phyloP scores from a whole-genome alignment of 2,888 invertebrate genomes.

The Criorhina ranunculi region DNA sequence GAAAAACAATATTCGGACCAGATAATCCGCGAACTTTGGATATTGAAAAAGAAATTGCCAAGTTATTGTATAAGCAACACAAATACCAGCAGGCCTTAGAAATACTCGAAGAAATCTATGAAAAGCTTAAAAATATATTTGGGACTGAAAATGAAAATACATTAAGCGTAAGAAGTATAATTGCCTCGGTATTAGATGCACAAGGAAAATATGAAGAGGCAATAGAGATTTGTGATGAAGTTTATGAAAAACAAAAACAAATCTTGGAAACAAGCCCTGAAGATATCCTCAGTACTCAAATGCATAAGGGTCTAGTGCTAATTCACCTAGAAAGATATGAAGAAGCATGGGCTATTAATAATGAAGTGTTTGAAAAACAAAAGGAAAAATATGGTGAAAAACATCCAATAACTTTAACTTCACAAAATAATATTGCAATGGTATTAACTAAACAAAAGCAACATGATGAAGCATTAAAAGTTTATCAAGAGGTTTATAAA shows the following conservation, averaged over 20 bases:
- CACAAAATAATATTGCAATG: constrained; percentile 31
- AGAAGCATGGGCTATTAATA: constrained; percentile 25
- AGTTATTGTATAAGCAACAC: neutral
- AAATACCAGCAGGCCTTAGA: neutral
- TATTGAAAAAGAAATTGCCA: neutral
- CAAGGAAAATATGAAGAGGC: constrained; percentile 34
- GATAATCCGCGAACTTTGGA: constrained; percentile 8
- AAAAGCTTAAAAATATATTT: constrained; percentile 11
- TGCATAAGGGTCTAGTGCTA: constrained; percentile 26
- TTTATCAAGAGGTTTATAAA: constrained; percentile 15
- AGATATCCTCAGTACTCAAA: neutral
- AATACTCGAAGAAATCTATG: neutral
- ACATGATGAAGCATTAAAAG: constrained; percentile 7
- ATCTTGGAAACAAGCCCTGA: neutral
- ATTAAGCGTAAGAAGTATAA: neutral
- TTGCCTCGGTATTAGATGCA: constrained; percentile 7
- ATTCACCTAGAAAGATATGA: neutral
- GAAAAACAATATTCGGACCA: constrained; percentile 11
- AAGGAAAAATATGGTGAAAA: neutral
- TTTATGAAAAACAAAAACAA: constrained; percentile 30
- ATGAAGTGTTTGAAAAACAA: neutral
- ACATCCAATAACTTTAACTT: neutral
- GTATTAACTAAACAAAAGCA: neutral
- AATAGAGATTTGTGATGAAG: neutral
- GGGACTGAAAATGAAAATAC: constrained; percentile 1